A percentile compares a stretch with the other conserved stretches of the same genome.
Conservation (phyloP, 2,797 vertebrate genomes). For the Paedocypris micromegethes region DNA sequence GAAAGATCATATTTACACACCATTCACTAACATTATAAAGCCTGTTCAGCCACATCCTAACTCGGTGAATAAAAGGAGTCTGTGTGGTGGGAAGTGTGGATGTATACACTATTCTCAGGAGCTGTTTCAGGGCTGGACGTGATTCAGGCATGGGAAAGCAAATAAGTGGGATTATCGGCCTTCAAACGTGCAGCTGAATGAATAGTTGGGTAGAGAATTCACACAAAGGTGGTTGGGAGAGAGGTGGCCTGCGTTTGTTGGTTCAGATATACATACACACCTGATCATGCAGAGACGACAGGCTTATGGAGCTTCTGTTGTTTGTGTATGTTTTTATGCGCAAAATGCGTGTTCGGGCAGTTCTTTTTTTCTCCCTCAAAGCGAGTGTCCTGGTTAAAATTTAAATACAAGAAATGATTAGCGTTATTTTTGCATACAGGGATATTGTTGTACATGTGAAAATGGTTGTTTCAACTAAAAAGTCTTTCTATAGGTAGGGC, state of each 20-base stretch:
- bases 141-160: constrained; percentile 74
- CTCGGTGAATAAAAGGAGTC: constrained; percentile 59
- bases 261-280: constrained; percentile 25
- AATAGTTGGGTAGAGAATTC: constrained; percentile 62
- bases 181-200: constrained; percentile 66
- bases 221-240: constrained; percentile 60
- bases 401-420: not conserved
- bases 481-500: no score
- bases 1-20: constrained; percentile 74
- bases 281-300: not conserved
- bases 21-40: constrained; percentile 65
- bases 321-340: constrained; percentile 25
- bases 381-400: not conserved
- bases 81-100: constrained; percentile 49
- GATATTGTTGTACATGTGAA: no score
- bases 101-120: constrained; percentile 64
- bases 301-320: not conserved
- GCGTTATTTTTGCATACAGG: no score
- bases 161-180: constrained; percentile 70
- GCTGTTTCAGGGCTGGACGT: constrained; percentile 64
- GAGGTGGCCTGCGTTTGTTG: constrained; percentile 15
- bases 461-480: no score
- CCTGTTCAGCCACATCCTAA: constrained; percentile 70
- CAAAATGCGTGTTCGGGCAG: not conserved
- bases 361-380: constrained; percentile 4